Evolutionary conservation across 2,888 invertebrate genomes (phyloP).

Genomic region (Callyntrura sp.): DNA sequence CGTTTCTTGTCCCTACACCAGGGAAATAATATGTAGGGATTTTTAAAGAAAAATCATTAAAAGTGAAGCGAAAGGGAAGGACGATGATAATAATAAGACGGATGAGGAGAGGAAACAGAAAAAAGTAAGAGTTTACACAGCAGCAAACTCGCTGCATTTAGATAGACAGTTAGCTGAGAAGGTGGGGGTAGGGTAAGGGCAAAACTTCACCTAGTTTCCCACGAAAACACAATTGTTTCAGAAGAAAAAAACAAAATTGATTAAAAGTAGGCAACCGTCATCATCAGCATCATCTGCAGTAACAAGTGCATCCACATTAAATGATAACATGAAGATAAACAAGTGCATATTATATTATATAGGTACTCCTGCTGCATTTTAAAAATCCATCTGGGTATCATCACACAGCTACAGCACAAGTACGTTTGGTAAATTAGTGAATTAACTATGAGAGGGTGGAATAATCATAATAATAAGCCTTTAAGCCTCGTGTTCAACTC

Average conservation of each 20-base stretch:
- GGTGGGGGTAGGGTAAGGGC: slow-evolving; percentile 49
- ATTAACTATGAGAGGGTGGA: too few species aligned
- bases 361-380: not conserved
- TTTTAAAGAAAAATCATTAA: not conserved
- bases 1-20: too few species aligned
- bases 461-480: too few species aligned
- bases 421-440: too few species aligned
- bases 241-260: slow-evolving; percentile 51
- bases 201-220: slow-evolving; percentile 75
- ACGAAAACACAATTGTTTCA: too few species aligned
- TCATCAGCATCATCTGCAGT: too few species aligned
- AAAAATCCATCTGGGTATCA: not conserved
- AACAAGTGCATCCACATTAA: too few species aligned
- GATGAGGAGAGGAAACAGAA: slow-evolving; percentile 19
- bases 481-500: too few species aligned
- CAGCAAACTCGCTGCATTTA: too few species aligned
- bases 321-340: not conserved
- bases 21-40: too few species aligned
- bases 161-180: not conserved
- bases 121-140: slow-evolving; percentile 46
- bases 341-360: not conserved
- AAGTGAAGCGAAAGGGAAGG: not conserved
- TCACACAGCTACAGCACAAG: slow-evolving; percentile 5
- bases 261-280: slow-evolving; percentile 67
- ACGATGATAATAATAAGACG: not conserved